These are phyloP conservation scores for Ibidorhyncha struthersii DNA, from an alignment of 2,113 vertebrate species.

Conservation along the genomic window DNA sequence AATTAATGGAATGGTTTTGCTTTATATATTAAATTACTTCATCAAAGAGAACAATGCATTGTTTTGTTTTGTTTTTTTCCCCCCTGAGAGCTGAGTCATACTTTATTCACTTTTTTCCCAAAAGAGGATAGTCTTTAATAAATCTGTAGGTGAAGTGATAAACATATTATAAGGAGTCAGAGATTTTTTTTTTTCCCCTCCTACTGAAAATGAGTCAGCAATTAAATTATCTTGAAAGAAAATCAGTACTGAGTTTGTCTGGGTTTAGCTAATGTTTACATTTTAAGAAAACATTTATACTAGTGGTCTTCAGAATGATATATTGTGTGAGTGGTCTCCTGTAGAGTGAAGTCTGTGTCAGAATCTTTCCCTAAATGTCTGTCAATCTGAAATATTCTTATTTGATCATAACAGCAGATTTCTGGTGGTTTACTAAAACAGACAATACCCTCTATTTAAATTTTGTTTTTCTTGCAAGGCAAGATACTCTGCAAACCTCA, in stretches of 20 bases:
- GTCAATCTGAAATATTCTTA: not conserved
- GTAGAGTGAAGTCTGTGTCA: not conserved
- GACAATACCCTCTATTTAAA: not conserved
- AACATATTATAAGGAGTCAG: conserved; percentile 15
- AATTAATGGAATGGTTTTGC: not conserved
- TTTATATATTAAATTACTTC: not conserved
- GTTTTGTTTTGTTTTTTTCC: not conserved
- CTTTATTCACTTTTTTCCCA: not conserved
- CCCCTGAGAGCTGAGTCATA: not conserved
- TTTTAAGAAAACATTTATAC: not conserved
- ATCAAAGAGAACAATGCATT: not conserved
- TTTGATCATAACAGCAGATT: not conserved
- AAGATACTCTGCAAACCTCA: not conserved
- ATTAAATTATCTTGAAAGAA: conserved; percentile 21
- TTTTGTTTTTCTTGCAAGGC: not conserved
- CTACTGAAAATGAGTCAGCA: conserved; percentile 47
- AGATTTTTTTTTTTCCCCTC: not conserved
- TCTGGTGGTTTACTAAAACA: not conserved
- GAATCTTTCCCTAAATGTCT: not conserved
- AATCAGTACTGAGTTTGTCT: not conserved
- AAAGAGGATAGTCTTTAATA: conserved; percentile 25
- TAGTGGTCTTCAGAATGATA: not conserved
- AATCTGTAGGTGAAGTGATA: not conserved
- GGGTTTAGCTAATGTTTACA: not conserved
- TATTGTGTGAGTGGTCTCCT: not conserved